These are phyloP conservation scores for Drosophila dunni DNA, from an alignment of 1,140 invertebrate genomes.

Conservation along the genomic window DNA sequence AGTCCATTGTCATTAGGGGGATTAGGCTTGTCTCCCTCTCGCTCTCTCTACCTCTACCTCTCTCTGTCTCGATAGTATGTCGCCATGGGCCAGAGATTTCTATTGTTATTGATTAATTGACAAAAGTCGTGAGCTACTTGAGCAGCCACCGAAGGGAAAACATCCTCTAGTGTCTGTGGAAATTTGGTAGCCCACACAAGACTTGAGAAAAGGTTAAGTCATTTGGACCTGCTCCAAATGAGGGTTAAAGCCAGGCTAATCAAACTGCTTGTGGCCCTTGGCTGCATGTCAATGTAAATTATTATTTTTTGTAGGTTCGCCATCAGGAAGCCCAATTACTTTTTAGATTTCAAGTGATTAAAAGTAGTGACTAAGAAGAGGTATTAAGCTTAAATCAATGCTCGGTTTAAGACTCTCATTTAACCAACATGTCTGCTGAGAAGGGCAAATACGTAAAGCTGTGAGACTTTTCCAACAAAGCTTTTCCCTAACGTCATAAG, in stretches of 20 bases:
- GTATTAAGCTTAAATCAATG: no score
- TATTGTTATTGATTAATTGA: slow-evolving; percentile 61
- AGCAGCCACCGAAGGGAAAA: slow-evolving; percentile 9
- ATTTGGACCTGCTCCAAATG: background rate
- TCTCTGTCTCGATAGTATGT: slow-evolving; percentile 17
- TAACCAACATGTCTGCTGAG: no score
- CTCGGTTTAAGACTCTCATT: no score
- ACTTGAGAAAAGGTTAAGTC: background rate
- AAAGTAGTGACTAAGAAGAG: no score
- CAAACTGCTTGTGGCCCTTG: background rate
- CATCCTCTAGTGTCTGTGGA: background rate
- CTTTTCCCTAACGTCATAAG: background rate
- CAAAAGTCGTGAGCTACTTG: slow-evolving; percentile 50
- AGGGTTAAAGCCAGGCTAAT: background rate
- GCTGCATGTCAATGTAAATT: background rate
- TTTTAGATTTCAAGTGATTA: no score
- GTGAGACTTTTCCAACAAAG: no score
- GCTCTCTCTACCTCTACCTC: slow-evolving; percentile 29
- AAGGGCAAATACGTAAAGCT: no score
- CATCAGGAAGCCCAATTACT: no score
- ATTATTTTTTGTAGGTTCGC: no score
- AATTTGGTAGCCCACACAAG: slow-evolving; percentile 18
- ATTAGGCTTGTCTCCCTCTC: slow-evolving; percentile 46
- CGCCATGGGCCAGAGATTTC: slow-evolving; percentile 51
- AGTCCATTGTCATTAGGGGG: slow-evolving; percentile 59